Conservation (phyloP, 2,113 vertebrate genomes). For the Neotragus moschatus region DNA sequence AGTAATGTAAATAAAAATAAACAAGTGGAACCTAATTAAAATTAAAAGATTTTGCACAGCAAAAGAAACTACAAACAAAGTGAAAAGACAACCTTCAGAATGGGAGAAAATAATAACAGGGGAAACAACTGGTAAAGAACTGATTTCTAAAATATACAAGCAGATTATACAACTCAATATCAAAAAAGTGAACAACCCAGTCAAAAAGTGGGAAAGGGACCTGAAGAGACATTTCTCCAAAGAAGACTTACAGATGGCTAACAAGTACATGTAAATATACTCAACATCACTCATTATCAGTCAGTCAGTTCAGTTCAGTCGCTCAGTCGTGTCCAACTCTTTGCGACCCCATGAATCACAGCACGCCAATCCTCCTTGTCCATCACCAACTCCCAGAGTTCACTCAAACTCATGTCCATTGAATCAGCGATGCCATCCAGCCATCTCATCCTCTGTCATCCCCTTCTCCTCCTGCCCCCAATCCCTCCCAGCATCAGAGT, state of each 20-base stretch:
- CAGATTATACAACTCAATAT: background rate
- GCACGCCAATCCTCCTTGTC: no score
- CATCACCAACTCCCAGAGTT: no score
- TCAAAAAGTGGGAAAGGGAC: background rate
- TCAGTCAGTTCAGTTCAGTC: no score
- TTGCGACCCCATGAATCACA: no score
- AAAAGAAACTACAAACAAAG: background rate
- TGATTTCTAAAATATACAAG: background rate
- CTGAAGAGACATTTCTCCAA: background rate
- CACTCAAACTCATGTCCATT: no score
- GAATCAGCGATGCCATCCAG: no score
- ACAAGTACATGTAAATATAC: background rate
- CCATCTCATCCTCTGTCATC: no score
- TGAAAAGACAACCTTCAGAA: background rate
- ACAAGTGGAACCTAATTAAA: background rate
- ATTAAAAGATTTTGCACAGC: background rate
- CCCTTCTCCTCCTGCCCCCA: no score
- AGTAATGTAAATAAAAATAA: background rate
- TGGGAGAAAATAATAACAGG: background rate
- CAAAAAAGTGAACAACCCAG: background rate
- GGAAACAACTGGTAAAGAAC: background rate
- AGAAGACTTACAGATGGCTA: background rate
- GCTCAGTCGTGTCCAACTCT: fast-evolving
- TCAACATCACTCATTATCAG: background rate
- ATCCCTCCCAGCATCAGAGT: no score